phyloP scores from a whole-genome alignment of 2,113 vertebrate genomes.

The Lepus europaeus region DNA sequence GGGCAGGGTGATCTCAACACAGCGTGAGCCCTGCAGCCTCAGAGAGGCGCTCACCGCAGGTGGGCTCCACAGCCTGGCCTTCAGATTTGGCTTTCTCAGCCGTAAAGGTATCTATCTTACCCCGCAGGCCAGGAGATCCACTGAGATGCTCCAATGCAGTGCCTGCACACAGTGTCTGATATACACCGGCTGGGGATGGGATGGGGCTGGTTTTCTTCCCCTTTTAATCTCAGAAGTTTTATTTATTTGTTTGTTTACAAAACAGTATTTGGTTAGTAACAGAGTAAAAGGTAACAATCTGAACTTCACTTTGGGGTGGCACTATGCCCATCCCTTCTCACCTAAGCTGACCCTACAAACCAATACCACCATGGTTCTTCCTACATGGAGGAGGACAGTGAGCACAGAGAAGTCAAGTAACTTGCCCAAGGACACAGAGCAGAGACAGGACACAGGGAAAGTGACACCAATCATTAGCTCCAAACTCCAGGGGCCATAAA shows the following conservation, averaged over 20 bases:
- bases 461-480: background rate
- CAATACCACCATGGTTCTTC: too few species aligned
- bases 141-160: accelerated
- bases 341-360: background rate
- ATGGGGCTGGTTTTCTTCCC: background rate
- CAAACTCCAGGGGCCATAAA: background rate
- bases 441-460: background rate
- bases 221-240: background rate
- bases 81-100: background rate
- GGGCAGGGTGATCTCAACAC: background rate
- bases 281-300: background rate
- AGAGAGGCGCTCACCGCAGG: background rate
- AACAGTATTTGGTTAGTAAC: slow-evolving; percentile 1
- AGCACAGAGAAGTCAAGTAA: background rate
- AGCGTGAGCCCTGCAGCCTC: background rate
- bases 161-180: accelerated
- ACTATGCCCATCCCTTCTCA: background rate
- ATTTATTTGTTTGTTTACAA: background rate
- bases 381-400: background rate
- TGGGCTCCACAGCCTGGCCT: background rate
- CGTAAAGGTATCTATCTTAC: background rate
- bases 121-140: background rate
- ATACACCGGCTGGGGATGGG: background rate
- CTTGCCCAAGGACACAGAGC: background rate
- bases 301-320: background rate